Conservation (phyloP, 2,888 invertebrate species). For the Junonia oenone region DNA sequence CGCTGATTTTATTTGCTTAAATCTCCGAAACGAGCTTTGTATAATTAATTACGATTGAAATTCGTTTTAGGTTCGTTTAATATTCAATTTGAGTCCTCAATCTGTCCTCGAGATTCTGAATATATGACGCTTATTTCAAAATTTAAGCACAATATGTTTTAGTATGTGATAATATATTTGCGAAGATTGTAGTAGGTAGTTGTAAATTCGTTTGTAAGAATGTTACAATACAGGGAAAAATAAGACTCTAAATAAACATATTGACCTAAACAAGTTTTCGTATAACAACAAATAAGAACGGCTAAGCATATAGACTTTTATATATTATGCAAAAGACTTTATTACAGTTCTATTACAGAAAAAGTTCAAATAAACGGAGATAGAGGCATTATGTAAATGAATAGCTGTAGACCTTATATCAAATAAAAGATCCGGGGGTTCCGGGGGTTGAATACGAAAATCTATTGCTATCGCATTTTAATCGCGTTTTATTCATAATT, state of each 20-base stretch:
- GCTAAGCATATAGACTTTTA: too few relatives aligned
- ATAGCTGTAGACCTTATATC: not conserved
- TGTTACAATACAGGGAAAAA: too few relatives aligned
- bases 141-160: too few relatives aligned
- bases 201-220: too few relatives aligned
- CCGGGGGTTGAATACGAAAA: too few relatives aligned
- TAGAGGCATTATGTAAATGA: not conserved
- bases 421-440: not conserved
- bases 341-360: not conserved
- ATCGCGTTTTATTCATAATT: too few relatives aligned
- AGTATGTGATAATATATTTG: too few relatives aligned
- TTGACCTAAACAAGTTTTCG: too few relatives aligned
- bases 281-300: too few relatives aligned
- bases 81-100: not conserved
- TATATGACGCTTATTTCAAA: not conserved
- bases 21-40: not conserved
- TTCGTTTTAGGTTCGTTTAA: not conserved
- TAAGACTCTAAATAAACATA: too few relatives aligned
- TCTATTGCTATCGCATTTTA: too few relatives aligned
- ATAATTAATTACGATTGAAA: conserved; percentile 5
- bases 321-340: not conserved
- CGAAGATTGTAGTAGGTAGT: too few relatives aligned
- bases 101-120: not conserved
- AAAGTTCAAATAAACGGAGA: not conserved
- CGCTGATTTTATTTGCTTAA: not conserved